These are phyloP conservation scores for Engystomops pustulosus DNA, from an alignment of 2,113 vertebrate genomes.

Conservation along the genomic window DNA sequence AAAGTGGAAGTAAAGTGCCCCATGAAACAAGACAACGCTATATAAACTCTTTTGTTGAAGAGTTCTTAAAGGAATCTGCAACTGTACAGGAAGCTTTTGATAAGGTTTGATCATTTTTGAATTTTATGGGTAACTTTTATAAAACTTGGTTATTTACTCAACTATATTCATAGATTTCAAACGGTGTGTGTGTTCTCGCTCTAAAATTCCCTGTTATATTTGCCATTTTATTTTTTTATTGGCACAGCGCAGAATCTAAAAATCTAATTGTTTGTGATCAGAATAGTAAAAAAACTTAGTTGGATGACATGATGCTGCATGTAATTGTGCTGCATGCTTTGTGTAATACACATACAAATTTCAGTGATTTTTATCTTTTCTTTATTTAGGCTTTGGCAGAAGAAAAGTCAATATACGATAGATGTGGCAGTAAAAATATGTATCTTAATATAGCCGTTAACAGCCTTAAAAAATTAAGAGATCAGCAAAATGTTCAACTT, in stretches of 20 bases:
- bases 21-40: conserved; percentile 78
- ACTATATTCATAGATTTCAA: too few species aligned
- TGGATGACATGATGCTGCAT: too few species aligned
- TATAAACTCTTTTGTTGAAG: conserved; percentile 75
- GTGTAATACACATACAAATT: too few species aligned
- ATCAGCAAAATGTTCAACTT: conserved; percentile 68
- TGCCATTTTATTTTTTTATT: too few species aligned
- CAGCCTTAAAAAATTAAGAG: conserved; percentile 79
- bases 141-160: too few species aligned
- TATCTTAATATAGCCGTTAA: conserved; percentile 82
- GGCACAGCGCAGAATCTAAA: too few species aligned
- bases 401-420: conserved; percentile 78
- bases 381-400: conserved; percentile 76
- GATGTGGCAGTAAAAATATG: conserved; percentile 78
- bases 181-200: too few species aligned
- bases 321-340: too few species aligned
- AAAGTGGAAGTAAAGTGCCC: conserved; percentile 74
- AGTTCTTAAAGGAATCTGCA: conserved; percentile 74
- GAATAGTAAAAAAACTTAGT: too few species aligned
- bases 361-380: too few species aligned
- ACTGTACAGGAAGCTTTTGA: conserved; percentile 79
- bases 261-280: too few species aligned
- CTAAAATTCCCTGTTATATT: too few species aligned
- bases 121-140: background rate
- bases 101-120: conserved; percentile 74